phyloP scores from a whole-genome alignment of 2,888 invertebrate genomes.

The Agrochola litura region DNA sequence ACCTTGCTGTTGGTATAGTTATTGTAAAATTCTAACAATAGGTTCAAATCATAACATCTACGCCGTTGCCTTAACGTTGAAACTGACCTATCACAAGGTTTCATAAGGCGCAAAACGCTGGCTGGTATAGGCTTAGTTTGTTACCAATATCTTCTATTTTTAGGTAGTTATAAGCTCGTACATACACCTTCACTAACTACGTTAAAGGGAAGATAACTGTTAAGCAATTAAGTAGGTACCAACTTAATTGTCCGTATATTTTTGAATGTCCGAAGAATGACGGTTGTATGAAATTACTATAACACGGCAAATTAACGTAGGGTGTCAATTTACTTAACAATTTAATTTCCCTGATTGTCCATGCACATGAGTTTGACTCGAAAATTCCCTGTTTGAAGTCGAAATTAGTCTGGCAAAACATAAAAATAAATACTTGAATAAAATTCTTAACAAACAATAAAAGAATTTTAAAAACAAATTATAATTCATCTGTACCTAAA shows the following conservation, averaged over 20 bases:
- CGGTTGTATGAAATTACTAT: no score
- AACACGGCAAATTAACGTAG: no score
- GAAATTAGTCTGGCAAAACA: not conserved
- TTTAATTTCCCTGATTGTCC: no score
- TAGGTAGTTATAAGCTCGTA: not conserved
- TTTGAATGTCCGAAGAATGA: no score
- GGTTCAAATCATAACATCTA: constrained; percentile 32
- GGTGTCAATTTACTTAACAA: no score
- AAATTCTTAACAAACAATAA: not conserved
- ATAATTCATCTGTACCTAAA: not conserved
- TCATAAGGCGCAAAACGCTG: constrained; percentile 10
- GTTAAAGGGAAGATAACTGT: no score
- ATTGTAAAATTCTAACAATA: constrained; percentile 31
- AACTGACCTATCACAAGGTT: constrained; percentile 66
- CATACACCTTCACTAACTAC: not conserved
- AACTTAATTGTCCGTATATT: no score
- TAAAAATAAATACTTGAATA: not conserved
- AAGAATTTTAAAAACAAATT: not conserved
- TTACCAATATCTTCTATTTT: constrained; percentile 4
- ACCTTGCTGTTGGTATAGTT: constrained; percentile 6
- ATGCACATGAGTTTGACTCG: not conserved
- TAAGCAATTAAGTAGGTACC: no score
- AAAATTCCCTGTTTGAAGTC: not conserved
- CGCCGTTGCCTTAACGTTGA: constrained; percentile 8
- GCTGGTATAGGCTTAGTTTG: constrained; percentile 3